Evolutionary conservation across 2,888 invertebrate genomes (phyloP), one percentile per base, ranked within the genome.

Genomic region (Hypsopygia costalis): DNA sequence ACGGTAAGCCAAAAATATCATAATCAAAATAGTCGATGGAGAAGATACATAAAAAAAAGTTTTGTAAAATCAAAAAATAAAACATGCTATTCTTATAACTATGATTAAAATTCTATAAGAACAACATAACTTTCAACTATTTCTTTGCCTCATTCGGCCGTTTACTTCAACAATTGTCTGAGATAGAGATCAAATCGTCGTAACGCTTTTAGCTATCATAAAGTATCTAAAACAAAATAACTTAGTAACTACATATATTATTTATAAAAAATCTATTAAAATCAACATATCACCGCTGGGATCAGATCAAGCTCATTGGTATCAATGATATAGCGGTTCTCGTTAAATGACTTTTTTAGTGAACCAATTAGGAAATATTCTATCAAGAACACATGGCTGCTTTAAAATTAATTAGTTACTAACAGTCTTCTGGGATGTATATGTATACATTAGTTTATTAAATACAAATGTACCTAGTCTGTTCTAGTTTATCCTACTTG

Each of bases 101-200:
- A 70, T 45, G 58, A 70, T 70, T 63, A 67, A 65, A 71, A 66
- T 52, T 47, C 42, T 39, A 47, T 53, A 52, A 53, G 55, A 55
- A 52, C 44, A 58, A 57, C 66, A 63, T 73, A 70, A 8, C 2
- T 6, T 25, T 1, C 6, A 25, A 1, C 21, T 21, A 63, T 51
- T 51, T 58, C 53, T 49, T 49, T 42, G 74, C 74, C 71, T 34
- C 61, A 6, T 55, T 20, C 59, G 71, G 74, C 70, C 41, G 77
- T 82, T 87, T 77, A 86, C 85, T 81, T 79, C 87, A 88, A 87
- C 87, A 86, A 86, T 76, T 73, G 69, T 70, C 69, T 72, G 55
- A 61, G 52, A 58, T 51, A 55, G 71, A 81, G 76, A 82, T 81
- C 74, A 70, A 74, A 79, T 77, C 73, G 82, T 85, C 83, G 72